Evolutionary conservation across 2,797 vertebrate species (phyloP), one percentile per base, ranked within the genome.

Genomic region (Poeciliopsis turneri): DNA sequence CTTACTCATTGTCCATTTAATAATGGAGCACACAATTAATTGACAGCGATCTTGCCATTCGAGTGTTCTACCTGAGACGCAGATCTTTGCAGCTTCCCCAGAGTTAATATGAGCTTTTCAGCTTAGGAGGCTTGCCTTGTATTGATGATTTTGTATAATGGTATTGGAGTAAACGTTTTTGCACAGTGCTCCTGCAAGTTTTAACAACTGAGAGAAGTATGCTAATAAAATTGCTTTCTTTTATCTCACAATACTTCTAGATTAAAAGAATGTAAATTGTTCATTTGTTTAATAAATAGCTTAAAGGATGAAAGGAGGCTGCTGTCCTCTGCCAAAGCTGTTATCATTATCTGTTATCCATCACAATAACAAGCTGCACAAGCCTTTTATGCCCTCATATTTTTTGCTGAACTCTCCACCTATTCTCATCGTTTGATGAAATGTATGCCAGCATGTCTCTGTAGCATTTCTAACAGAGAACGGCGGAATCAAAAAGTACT

Each of bases 211-310:
- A 15, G 2, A 33, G 59, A 61, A 30, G 2, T 33, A 18, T 30
- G 2, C 13, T 33, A 18, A 33, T 6, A 61, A 61, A 61, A 16
- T 16, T 20, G 18, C 33, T 4, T 39, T 16, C 5, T 18, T 66
- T 66, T 36, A 66, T 8, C 61, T 66, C 30, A 39, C 33, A 39
- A 9, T 36, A 66, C 18, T 20, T 33, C 15, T 1, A 66, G 61
- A 18, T 64, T 64, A 30, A 61, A 61, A 61, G 28, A 30, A 61
- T 61, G 13, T 15, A 61, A 61, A 61, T 61, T 33, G 28, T 61
- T 61, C 13, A 61, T 61, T 61, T 61, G 61, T 81, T 82, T 64
- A 85, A 78, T 68, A 78, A 77, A 80, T 86, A 72, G 85, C 66
- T n/a, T 70, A n/a, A 28, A n/a, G 23, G 41, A 28, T 41, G 23